Base-by-base conservation (phyloP, 1,140 invertebrate species). In the Trachymyrmex septentrionalis region DNA sequence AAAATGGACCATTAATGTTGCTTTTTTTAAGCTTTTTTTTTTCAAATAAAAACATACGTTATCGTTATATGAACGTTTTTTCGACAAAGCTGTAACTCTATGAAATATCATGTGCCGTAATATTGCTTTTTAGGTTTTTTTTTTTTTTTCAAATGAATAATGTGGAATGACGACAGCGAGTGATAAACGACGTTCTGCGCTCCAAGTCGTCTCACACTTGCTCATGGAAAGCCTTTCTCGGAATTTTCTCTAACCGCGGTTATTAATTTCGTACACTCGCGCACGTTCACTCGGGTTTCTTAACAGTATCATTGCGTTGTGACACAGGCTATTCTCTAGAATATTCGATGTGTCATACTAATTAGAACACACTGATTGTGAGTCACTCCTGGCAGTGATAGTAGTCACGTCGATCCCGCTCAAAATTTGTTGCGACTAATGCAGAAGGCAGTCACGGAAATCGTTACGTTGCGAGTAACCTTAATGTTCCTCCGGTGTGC, bases 181-280 rank as follows among this genome's bases (percentile, higher is more conserved):
- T 30, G 55, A 82, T 48, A 16, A 82, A 73, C 50, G 30, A 81
- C 55, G 12, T 59, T 61, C 24, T 19, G 24, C 53, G 44, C 24
- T 55, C 44, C 30, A 59, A 82, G 19, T 55, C 9, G 53, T 21
- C 21, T 44, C n/a, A 24, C 30, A 24, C 63, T 64, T n/a, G 48
- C 19, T 7, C 50, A 55, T 55, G 80, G 6, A 48, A 73, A 82
- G 80, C 10, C 55, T 61, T 61, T 72, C 50, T 19, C 24, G 24
- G 53, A 82, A 82, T 61, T 73, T 50, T 53, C 30, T 55, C 30
- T 9, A 59, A 24, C 21, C 66, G 53, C 24, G 34, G 55, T 82
- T 82, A 82, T 82, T 82, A 82, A 82, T 82, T 82, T 73, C 69
- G 55, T 38, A 82, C 80, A 19, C 7, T 50, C 24, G 50, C 16